Base-by-base conservation (phyloP, 2,113 vertebrate species). In the Tragelaphus scriptus region DNA sequence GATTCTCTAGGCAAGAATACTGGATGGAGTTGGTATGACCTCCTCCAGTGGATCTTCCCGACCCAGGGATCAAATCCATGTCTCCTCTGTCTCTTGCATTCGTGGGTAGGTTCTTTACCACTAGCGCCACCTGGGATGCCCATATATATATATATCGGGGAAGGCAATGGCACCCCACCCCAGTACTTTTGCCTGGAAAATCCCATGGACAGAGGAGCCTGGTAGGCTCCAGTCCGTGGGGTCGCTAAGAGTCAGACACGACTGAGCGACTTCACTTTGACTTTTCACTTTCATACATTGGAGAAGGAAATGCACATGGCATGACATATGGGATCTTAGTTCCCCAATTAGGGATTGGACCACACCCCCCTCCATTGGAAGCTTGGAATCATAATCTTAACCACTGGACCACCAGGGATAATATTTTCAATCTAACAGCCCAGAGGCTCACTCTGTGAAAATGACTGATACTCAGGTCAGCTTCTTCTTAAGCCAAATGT, bases 131-230 rank as follows among this genome's bases (percentile, higher is more conserved):
- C 65, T 36, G 32, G 65, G 65, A 36, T 0, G 8, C 65, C 32
- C 7, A 9, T n/a, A 65, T 7, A 3, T 3, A 21, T 19, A 30
- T 3, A 63, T n/a, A n/a, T n/a, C n/a, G n/a, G n/a, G n/a, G n/a
- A n/a, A n/a, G n/a, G n/a, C n/a, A n/a, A n/a, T n/a, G n/a, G n/a
- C n/a, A n/a, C n/a, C n/a, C n/a, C n/a, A n/a, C n/a, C n/a, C n/a
- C n/a, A n/a, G n/a, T n/a, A n/a, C n/a, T n/a, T n/a, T n/a, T n/a
- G n/a, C n/a, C n/a, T n/a, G n/a, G n/a, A n/a, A n/a, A n/a, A n/a
- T n/a, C n/a, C n/a, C n/a, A n/a, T n/a, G n/a, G n/a, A n/a, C n/a
- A n/a, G n/a, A n/a, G n/a, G n/a, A n/a, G n/a, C n/a, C n/a, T n/a
- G n/a, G n/a, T n/a, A n/a, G n/a, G n/a, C n/a, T n/a, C n/a, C n/a